These are phyloP conservation scores for Paguma larvata DNA, from an alignment of 2,797 vertebrate genomes.

Conservation along the genomic window DNA sequence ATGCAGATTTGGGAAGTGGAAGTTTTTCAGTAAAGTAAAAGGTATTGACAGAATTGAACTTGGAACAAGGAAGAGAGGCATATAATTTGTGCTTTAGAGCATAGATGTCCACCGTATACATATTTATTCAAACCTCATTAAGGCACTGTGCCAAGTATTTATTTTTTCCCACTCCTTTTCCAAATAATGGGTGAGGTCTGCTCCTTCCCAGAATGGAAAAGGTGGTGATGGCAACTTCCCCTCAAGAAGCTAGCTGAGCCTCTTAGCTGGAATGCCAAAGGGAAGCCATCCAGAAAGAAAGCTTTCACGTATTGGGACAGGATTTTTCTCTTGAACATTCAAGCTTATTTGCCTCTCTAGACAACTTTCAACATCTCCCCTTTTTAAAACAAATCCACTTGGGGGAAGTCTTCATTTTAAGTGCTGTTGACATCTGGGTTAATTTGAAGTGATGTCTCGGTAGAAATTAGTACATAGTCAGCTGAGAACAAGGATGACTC, in stretches of 20 bases:
- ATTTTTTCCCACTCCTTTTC: background rate
- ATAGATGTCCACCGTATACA: background rate
- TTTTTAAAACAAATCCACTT: background rate
- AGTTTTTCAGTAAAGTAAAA: background rate
- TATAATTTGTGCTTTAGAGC: background rate
- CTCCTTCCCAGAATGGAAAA: background rate
- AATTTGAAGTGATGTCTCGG: background rate
- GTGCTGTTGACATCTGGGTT: background rate
- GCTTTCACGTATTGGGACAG: background rate
- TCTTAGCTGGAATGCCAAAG: background rate
- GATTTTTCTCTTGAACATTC: background rate
- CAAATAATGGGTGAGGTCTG: background rate
- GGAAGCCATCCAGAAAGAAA: background rate
- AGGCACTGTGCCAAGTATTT: background rate
- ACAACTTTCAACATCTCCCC: background rate
- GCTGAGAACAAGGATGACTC: background rate
- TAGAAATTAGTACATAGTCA: background rate
- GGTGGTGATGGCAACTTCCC: background rate
- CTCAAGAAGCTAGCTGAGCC: background rate
- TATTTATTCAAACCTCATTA: background rate
- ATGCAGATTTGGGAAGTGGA: background rate
- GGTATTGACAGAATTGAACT: background rate
- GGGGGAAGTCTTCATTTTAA: background rate
- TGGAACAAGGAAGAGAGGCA: background rate
- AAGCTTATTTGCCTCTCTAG: background rate